Conservation (phyloP, 1,140 invertebrate genomes). For the Formica exsecta region DNA sequence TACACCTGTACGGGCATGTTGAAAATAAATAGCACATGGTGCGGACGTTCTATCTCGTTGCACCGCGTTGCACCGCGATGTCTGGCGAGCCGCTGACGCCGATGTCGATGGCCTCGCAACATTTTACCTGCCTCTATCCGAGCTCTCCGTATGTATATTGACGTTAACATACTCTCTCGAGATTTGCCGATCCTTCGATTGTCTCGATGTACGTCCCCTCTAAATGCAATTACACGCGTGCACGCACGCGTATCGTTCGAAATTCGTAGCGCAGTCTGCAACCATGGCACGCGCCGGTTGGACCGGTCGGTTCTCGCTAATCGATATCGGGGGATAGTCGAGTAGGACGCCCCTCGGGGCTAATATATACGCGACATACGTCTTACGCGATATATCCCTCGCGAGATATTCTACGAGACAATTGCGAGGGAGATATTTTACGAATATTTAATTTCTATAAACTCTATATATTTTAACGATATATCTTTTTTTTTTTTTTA, state of each 20-base stretch:
- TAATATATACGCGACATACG: not conserved
- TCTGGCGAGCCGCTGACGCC: slow-evolving; percentile 51
- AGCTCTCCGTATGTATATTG: not conserved
- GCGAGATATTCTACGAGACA: not conserved
- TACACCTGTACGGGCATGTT: slow-evolving; percentile 78
- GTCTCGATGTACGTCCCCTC: not conserved
- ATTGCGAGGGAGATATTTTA: not conserved
- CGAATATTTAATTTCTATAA: not conserved
- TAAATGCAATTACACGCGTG: slow-evolving; percentile 58
- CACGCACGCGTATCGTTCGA: slow-evolving; percentile 59
- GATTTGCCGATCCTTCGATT: not conserved
- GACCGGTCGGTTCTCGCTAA: slow-evolving; percentile 63
- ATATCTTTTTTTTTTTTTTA: no score
- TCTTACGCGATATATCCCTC: not conserved
- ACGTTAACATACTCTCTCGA: not conserved
- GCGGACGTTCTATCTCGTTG: slow-evolving; percentile 49
- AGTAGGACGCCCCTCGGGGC: slow-evolving; percentile 10
- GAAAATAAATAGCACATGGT: slow-evolving; percentile 65
- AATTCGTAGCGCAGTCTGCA: slow-evolving; percentile 70
- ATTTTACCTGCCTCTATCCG: not conserved
- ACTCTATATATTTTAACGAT: no score
- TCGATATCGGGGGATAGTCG: slow-evolving; percentile 63
- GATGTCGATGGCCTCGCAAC: not conserved
- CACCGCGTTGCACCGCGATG: slow-evolving; percentile 57
- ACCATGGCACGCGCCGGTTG: slow-evolving; percentile 81